Evolutionary conservation across 1,140 invertebrate genomes (phyloP).

Genomic region (Drosophila bocqueti): DNA sequence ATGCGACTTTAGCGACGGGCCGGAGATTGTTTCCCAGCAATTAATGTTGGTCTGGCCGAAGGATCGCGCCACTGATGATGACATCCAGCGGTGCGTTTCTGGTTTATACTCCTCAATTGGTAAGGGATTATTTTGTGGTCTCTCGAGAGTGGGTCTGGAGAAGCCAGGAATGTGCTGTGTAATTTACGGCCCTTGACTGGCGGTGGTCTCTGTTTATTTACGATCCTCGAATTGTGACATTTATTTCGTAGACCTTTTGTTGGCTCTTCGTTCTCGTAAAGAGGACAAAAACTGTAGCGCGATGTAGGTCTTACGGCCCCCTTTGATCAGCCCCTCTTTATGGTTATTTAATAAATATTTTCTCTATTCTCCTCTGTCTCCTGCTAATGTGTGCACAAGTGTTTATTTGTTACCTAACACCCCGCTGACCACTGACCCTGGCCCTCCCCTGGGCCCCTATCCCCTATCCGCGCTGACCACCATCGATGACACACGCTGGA

Average conservation of each 20-base stretch:
- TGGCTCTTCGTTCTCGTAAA: neutral
- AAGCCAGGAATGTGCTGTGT: slow-evolving; percentile 63
- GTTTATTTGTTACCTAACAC: slow-evolving; percentile 84
- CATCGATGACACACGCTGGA: slow-evolving; percentile 48
- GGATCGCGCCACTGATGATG: slow-evolving; percentile 68
- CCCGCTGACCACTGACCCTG: slow-evolving; percentile 43
- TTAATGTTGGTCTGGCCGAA: slow-evolving; percentile 46
- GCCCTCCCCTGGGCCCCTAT: slow-evolving; percentile 12
- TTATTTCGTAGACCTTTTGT: slow-evolving; percentile 54
- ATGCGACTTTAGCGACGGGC: slow-evolving; percentile 62
- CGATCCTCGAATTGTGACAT: slow-evolving; percentile 71
- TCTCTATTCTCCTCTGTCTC: slow-evolving; percentile 4
- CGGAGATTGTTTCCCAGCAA: slow-evolving; percentile 64
- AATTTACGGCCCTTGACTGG: slow-evolving; percentile 57
- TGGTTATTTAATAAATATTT: slow-evolving; percentile 64
- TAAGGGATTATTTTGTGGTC: slow-evolving; percentile 12
- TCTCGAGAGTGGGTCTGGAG: neutral
- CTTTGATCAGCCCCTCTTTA: slow-evolving; percentile 48
- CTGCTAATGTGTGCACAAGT: slow-evolving; percentile 77
- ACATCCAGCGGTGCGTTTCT: slow-evolving; percentile 52
- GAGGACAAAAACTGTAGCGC: slow-evolving; percentile 38
- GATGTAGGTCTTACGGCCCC: slow-evolving; percentile 2
- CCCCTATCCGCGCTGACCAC: slow-evolving; percentile 56
- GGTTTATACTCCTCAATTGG: neutral
- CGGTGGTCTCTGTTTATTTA: slow-evolving; percentile 64